Evolutionary conservation across 2,888 invertebrate species (phyloP).

Genomic region (Sicus ferrugineus): DNA sequence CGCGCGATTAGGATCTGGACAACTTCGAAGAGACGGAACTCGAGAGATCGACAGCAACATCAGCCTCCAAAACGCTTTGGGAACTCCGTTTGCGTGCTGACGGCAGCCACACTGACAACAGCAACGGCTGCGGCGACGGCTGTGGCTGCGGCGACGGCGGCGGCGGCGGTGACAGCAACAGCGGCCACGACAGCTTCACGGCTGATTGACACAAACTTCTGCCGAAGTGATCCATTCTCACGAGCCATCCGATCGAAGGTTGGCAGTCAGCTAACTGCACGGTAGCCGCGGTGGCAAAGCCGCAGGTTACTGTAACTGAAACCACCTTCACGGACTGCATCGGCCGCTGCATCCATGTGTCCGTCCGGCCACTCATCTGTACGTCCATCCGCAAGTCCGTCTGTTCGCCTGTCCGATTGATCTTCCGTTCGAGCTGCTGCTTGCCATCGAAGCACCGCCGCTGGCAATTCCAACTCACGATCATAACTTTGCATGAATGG

Average conservation of each 20-base stretch:
- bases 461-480: neutral
- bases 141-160: neutral
- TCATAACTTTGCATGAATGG: conserved; percentile 25
- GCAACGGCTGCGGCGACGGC: neutral
- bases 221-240: conserved; percentile 30
- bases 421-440: neutral
- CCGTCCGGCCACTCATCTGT: neutral
- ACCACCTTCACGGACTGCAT: neutral
- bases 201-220: conserved; percentile 18
- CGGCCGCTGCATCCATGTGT: neutral
- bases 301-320: conserved; percentile 5
- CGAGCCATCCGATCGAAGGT: conserved; percentile 26
- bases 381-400: neutral
- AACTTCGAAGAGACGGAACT: conserved; percentile 20
- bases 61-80: neutral
- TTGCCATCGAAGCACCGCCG: conserved; percentile 2
- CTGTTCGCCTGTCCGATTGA: neutral
- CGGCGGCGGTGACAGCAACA: neutral
- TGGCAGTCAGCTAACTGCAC: conserved; percentile 8
- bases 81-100: neutral
- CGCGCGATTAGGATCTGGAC: conserved; percentile 29
- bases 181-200: neutral
- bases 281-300: conserved; percentile 8
- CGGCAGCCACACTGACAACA: neutral
- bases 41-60: neutral